phyloP scores from a whole-genome alignment of 2,888 invertebrate species.

The Stenolophus ochropezus region DNA sequence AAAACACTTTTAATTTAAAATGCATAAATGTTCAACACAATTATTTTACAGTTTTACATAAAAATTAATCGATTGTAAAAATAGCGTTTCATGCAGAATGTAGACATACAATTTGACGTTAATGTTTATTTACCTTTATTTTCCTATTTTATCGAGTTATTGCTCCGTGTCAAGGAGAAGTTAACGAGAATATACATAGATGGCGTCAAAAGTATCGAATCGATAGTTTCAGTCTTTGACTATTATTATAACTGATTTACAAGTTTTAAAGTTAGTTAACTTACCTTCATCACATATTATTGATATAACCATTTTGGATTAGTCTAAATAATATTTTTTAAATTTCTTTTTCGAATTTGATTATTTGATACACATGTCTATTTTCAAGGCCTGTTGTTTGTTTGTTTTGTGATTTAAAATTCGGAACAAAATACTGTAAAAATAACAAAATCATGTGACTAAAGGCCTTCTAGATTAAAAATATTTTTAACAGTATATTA shows the following conservation, averaged over 20 bases:
- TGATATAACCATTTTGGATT: constrained; percentile 6
- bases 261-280: neutral
- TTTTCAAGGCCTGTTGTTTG: constrained; percentile 12
- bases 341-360: constrained; percentile 20
- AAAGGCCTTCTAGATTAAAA: neutral
- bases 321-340: neutral
- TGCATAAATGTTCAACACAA: constrained; percentile 2
- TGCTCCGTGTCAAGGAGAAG: neutral
- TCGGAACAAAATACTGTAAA: neutral
- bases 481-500: too few relatives aligned
- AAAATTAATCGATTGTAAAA: constrained; percentile 55
- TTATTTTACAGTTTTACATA: constrained; percentile 35
- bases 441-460: neutral
- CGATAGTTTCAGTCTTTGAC: neutral
- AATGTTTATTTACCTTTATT: constrained; percentile 54
- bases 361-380: constrained; percentile 7
- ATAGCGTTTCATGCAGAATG: constrained; percentile 46
- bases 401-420: neutral
- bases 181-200: neutral
- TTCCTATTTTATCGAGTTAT: constrained; percentile 46
- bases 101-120: constrained; percentile 39
- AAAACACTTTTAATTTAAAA: constrained; percentile 22
- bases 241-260: neutral
- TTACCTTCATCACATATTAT: constrained; percentile 9
- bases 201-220: neutral